Evolutionary conservation across 2,797 vertebrate species (phyloP).

Genomic region (Sebastolobus alascanus): DNA sequence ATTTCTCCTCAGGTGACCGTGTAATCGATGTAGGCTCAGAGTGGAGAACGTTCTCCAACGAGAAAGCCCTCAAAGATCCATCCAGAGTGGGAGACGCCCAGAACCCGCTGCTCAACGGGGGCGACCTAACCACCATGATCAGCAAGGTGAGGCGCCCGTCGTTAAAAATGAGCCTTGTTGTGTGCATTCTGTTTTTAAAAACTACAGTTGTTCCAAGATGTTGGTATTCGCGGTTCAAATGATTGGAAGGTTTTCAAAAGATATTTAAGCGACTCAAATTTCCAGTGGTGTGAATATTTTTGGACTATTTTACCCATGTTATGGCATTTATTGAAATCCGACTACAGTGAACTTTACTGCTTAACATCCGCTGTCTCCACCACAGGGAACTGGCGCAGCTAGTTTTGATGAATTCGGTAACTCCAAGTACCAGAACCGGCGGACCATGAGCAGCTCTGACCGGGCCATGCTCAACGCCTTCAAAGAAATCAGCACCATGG

Average conservation of each 20-base stretch:
- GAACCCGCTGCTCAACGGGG: constrained; percentile 96
- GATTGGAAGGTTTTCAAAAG: neutral
- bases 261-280: neutral
- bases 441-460: constrained; percentile 98
- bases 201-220: neutral
- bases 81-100: constrained; percentile 98
- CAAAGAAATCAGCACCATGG: constrained; percentile 98
- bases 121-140: constrained; percentile 98
- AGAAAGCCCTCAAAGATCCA: constrained; percentile 98
- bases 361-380: neutral
- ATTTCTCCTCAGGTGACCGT: constrained; percentile 89
- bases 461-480: constrained; percentile 99
- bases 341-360: neutral
- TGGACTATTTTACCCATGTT: neutral
- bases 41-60: constrained; percentile 99
- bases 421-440: constrained; percentile 97
- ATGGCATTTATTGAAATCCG: neutral
- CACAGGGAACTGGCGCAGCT: constrained; percentile 95
- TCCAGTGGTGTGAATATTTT: neutral
- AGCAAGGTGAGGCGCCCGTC: constrained; percentile 90
- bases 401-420: constrained; percentile 99
- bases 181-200: neutral
- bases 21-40: constrained; percentile 99
- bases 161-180: neutral
- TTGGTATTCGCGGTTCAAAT: neutral